Conservation (phyloP, 2,113 vertebrate genomes). For the Pomatostomus ruficeps region DNA sequence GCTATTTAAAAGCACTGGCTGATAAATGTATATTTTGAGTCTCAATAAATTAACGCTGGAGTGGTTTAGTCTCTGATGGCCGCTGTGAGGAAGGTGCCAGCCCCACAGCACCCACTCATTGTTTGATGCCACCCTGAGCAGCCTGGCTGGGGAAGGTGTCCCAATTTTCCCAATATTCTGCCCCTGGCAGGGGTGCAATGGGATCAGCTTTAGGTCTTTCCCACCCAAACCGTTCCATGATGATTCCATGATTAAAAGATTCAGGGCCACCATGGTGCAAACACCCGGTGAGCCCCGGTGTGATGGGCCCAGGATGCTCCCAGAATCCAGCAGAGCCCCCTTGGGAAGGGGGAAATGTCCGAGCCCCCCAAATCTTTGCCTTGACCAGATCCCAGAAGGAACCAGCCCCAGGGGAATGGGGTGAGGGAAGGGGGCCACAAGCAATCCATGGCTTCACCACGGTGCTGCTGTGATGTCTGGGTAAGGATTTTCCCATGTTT, state of each 20-base stretch:
- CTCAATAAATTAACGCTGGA: background rate
- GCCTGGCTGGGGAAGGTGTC: background rate
- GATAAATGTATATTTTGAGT: background rate
- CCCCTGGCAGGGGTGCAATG: background rate
- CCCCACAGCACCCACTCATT: background rate
- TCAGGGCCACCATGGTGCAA: background rate
- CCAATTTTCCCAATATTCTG: too few species aligned
- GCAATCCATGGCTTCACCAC: background rate
- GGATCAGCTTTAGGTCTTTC: background rate
- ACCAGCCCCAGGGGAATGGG: background rate
- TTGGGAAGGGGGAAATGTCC: fast-evolving
- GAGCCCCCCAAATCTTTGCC: background rate
- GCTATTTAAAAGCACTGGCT: background rate
- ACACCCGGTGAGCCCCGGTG: fast-evolving
- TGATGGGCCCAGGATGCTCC: background rate
- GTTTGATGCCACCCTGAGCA: background rate
- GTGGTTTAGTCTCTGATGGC: background rate
- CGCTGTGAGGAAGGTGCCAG: background rate
- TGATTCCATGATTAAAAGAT: fast-evolving
- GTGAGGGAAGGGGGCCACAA: background rate
- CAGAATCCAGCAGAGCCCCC: background rate
- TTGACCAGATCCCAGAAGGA: background rate
- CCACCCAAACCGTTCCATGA: background rate
- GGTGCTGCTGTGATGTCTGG: constrained; percentile 58
- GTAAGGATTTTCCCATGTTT: constrained; percentile 67